phyloP scores from a whole-genome alignment of 1,140 invertebrate genomes.

The Magallana gigas region DNA sequence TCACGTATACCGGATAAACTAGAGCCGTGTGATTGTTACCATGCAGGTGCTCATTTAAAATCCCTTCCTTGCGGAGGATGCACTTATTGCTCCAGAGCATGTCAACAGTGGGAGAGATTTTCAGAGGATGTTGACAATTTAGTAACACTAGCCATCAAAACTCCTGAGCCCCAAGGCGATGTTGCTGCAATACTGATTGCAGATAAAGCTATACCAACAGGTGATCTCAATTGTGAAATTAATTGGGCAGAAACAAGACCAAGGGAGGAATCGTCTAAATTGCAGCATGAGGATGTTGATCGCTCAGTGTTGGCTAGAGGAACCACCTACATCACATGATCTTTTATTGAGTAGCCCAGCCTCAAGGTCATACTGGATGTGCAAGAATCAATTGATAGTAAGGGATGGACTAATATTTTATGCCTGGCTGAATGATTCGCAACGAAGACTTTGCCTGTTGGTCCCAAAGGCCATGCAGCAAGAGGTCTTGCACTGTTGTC shows the following conservation, averaged over 20 bases:
- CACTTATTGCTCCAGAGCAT: not conserved
- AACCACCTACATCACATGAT: too few relatives aligned
- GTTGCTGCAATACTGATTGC: not conserved
- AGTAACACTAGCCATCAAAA: not conserved
- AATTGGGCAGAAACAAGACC: too few relatives aligned
- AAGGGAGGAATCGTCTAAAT: too few relatives aligned
- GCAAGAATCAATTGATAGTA: not conserved
- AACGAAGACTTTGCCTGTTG: not conserved
- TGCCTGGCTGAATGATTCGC: not conserved
- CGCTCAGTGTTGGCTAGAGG: too few relatives aligned
- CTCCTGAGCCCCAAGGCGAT: not conserved
- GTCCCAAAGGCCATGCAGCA: not conserved
- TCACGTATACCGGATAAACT: not conserved
- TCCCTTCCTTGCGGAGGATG: conserved; percentile 1
- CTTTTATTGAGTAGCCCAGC: not conserved
- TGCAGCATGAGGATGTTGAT: too few relatives aligned
- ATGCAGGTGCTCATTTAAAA: not conserved
- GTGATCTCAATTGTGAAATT: too few relatives aligned
- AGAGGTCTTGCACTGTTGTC: conserved; percentile 11
- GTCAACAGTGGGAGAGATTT: conserved; percentile 21
- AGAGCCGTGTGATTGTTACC: not conserved
- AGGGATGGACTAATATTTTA: not conserved
- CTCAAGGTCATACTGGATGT: not conserved
- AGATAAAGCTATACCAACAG: too few relatives aligned
- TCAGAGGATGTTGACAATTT: conserved; percentile 24